Percentiles rank a stretch among this genome's conserved stretches.
These are phyloP conservation scores for Campoplex nolae DNA, from an alignment of 2,888 invertebrate genomes.

Conservation along the genomic window DNA sequence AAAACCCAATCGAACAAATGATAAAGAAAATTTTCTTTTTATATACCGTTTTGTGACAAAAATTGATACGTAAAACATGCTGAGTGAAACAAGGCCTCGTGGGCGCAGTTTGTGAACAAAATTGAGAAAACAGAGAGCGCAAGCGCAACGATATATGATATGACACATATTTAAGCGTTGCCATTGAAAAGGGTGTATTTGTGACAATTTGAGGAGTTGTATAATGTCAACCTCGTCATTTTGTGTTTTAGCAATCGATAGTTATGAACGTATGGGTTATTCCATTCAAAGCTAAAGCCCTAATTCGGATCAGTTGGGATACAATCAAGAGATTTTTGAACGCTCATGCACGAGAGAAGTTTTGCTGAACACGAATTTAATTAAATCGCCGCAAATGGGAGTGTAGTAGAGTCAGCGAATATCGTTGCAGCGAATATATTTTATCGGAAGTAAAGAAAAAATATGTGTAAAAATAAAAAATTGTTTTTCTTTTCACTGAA, in stretches of 20 bases:
- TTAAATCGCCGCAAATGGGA: background rate
- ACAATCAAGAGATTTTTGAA: background rate
- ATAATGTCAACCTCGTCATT: background rate
- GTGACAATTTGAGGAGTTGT: background rate
- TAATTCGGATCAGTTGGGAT: background rate
- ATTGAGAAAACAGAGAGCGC: slow-evolving; percentile 15
- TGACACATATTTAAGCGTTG: background rate
- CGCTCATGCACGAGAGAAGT: background rate
- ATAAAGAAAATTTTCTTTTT: background rate
- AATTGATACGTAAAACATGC: slow-evolving; percentile 41
- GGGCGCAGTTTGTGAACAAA: slow-evolving; percentile 29
- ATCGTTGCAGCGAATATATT: background rate
- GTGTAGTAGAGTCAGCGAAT: background rate
- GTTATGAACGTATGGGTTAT: background rate
- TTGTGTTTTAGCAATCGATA: background rate
- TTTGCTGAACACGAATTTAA: background rate
- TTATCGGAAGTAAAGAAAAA: background rate
- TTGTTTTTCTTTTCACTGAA: background rate
- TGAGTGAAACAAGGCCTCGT: slow-evolving; percentile 2
- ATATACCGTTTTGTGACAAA: background rate
- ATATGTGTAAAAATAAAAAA: background rate
- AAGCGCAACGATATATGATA: background rate
- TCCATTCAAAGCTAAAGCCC: background rate
- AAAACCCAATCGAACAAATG: background rate
- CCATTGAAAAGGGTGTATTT: slow-evolving; percentile 6